Evolutionary conservation across 2,113 vertebrate genomes (phyloP).

Genomic region (Thunnus maccoyii): DNA sequence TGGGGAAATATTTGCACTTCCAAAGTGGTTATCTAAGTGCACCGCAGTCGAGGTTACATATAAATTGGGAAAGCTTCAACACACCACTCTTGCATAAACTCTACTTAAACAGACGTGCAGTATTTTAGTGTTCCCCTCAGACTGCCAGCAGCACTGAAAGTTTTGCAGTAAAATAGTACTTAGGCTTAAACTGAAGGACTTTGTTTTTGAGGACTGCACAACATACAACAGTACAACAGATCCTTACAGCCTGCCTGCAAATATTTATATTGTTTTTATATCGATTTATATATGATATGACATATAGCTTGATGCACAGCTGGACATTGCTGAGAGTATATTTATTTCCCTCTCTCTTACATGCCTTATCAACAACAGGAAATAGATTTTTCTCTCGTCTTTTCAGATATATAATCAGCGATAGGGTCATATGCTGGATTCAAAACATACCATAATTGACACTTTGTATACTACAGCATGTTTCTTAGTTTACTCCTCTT

Average conservation of each 20-base stretch:
- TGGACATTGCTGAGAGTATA: not conserved
- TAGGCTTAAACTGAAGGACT: not conserved
- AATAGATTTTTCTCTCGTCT: not conserved
- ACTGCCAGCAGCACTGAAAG: slow-evolving; percentile 25
- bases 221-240: not conserved
- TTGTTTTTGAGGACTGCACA: not conserved
- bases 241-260: not conserved
- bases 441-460: not conserved
- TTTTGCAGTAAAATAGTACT: slow-evolving; percentile 12
- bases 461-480: not conserved
- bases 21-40: slow-evolving; percentile 40
- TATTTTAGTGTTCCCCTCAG: slow-evolving; percentile 31
- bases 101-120: slow-evolving; percentile 25
- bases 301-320: slow-evolving; percentile 5
- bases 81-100: slow-evolving; percentile 13
- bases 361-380: not conserved
- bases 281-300: not conserved
- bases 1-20: slow-evolving; percentile 44
- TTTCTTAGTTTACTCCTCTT: not conserved
- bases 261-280: not conserved
- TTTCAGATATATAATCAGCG: not conserved
- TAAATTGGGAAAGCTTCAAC: slow-evolving; percentile 31
- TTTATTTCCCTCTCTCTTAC: not conserved
- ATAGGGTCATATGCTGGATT: not conserved
- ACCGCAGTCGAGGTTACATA: slow-evolving; percentile 29